phyloP scores from a whole-genome alignment of 2,797 vertebrate genomes.

The Sciaenops ocellatus region DNA sequence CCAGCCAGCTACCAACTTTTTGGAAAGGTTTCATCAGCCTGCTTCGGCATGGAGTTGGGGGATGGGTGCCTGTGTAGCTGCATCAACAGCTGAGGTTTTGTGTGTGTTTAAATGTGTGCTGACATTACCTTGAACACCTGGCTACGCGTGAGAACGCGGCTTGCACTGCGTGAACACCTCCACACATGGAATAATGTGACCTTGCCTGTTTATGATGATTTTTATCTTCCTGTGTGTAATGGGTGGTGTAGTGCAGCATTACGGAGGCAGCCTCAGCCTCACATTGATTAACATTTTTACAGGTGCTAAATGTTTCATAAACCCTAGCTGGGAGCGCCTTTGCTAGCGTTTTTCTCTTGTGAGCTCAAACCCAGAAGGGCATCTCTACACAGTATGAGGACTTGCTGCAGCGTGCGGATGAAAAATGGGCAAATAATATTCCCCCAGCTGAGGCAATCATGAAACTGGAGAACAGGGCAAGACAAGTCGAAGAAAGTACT shows the following conservation, averaged over 20 bases:
- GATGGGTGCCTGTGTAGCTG: constrained; percentile 21
- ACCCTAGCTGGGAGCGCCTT: constrained; percentile 22
- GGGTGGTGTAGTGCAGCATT: neutral
- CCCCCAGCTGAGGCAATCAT: constrained; percentile 30
- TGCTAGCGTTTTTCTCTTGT: constrained; percentile 28
- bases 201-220: constrained; percentile 16
- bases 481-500: constrained; percentile 32
- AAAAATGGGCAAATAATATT: constrained; percentile 46
- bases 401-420: constrained; percentile 22
- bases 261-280: constrained; percentile 29
- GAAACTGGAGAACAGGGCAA: constrained; percentile 14
- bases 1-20: constrained; percentile 59
- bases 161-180: neutral
- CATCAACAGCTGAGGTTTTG: constrained; percentile 44
- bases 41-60: constrained; percentile 21
- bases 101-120: constrained; percentile 16
- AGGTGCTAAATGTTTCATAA: constrained; percentile 68
- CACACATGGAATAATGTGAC: constrained; percentile 35
- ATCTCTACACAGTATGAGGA: constrained; percentile 37
- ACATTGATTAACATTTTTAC: constrained; percentile 67
- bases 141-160: neutral
- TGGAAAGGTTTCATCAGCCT: constrained; percentile 76
- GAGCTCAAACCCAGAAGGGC: constrained; percentile 43
- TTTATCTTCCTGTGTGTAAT: neutral
- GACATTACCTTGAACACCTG: constrained; percentile 19